Evolutionary conservation across 2,888 invertebrate species (phyloP), one percentile per base, ranked within the genome.

Genomic region (Gisinianus flammeolus): DNA sequence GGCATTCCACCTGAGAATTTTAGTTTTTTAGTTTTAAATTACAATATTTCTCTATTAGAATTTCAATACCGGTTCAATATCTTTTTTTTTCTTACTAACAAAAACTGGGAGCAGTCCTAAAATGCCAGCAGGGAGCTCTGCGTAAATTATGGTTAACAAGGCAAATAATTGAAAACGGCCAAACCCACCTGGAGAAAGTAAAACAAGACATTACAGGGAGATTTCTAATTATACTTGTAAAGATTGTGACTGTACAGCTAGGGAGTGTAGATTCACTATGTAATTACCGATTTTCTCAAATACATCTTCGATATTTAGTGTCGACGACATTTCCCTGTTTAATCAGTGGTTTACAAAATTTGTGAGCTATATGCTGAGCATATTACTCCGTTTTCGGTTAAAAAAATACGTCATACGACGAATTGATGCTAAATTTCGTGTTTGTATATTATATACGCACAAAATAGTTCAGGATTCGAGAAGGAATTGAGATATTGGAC

Each of bases 101-200:
- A 80, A 80, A 16, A 80, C 69, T 5, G 80, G 81, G 8, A 79
- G 35, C 77, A 80, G 69, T 1, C 74, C 79, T 2, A 80, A 22
- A 30, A 79, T 44, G 12, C 70, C 81, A n/a, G 78, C 70, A n/a
- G 79, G 78, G 1, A 81, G 16, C 69, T 81, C 81, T 3, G 80
- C 79, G 4, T 58, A 66, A 22, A 80, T 31, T 31, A 80, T 76
- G 1, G 70, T 56, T 24, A 80, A 58, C 12, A 72, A 30, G 6
- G 76, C 76, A 62, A 80, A 79, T 19, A 75, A 54, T 69, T 81
- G 81, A 52, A 81, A 81, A 12, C 56, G 52, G 12, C 79, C 79
- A 35, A 78, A 81, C 3, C 81, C 81, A 22, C 81, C 81, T 81
- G n/a, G 19, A 67, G 68, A n/a, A 67, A 74, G 6, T 44, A 16